A percentile compares a stretch with the other conserved stretches of the same genome.
Conservation (phyloP, 2,797 vertebrate genomes). For the Cuniculus paca region DNA sequence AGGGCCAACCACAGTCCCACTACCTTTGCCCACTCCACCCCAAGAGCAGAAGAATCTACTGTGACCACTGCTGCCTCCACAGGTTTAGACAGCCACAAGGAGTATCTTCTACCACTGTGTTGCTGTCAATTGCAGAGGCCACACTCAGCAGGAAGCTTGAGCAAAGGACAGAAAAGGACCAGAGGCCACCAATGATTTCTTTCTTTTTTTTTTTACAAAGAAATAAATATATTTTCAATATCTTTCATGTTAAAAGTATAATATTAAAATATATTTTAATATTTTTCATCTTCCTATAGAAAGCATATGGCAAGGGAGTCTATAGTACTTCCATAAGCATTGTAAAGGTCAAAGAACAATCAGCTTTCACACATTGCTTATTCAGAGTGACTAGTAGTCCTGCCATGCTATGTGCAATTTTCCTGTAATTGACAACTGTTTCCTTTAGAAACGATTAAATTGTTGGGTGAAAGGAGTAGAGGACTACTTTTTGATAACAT, state of each 20-base stretch:
- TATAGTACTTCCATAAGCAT: background rate
- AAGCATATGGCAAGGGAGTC: background rate
- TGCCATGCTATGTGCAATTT: background rate
- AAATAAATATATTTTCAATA: background rate
- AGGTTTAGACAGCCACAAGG: background rate
- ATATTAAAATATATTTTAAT: background rate
- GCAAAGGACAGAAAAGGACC: no score
- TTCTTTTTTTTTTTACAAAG: background rate
- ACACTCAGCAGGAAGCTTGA: no score
- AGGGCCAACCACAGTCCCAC: background rate
- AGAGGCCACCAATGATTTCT: background rate
- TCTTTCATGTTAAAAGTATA: background rate
- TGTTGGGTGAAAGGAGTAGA: background rate
- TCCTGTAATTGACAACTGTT: background rate
- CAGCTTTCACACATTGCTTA: background rate
- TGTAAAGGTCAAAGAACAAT: background rate
- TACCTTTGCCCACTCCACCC: background rate
- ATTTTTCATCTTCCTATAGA: background rate
- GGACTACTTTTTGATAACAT: background rate
- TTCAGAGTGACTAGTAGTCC: background rate
- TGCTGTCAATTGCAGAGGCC: no score
- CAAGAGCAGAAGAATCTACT: background rate
- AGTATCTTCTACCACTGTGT: no score
- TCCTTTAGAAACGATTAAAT: background rate
- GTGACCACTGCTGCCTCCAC: background rate